Percentiles rank a stretch among this genome's conserved stretches.
phyloP scores from a whole-genome alignment of 2,113 vertebrate genomes.

The Rhabdornis inornatus region DNA sequence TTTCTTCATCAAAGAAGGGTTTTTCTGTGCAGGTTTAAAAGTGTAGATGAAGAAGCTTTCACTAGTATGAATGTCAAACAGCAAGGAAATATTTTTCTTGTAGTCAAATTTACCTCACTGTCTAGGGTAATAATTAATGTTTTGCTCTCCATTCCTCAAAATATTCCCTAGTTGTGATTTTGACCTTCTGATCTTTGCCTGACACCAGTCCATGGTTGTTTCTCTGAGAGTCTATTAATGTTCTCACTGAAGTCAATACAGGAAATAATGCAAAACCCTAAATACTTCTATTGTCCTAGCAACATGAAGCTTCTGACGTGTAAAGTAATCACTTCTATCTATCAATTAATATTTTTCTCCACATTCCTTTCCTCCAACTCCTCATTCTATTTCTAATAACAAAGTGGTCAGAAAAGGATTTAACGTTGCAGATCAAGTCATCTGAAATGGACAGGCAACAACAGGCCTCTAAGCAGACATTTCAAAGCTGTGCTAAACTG shows the following conservation, averaged over 20 bases:
- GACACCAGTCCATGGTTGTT: background rate
- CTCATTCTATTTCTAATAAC: background rate
- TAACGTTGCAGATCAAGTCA: background rate
- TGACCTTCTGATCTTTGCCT: background rate
- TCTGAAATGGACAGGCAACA: background rate
- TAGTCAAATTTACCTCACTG: background rate
- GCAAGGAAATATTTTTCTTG: background rate
- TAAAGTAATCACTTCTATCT: background rate
- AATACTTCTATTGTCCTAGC: background rate
- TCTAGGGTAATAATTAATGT: background rate
- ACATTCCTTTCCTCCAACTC: background rate
- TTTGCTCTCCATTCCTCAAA: background rate
- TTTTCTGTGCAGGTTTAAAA: background rate
- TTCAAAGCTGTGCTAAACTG: background rate
- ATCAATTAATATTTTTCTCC: background rate
- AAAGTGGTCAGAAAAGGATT: background rate
- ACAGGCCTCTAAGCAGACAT: background rate
- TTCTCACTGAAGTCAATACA: background rate
- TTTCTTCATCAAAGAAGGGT: background rate
- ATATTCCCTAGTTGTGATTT: background rate
- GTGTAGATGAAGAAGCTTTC: background rate
- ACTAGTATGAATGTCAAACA: background rate
- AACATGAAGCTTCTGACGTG: background rate
- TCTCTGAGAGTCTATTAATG: background rate
- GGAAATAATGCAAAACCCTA: background rate